Evolutionary conservation across 2,113 vertebrate genomes (phyloP), one percentile per base, ranked within the genome.

Genomic region (Psittacula cyanocephala): DNA sequence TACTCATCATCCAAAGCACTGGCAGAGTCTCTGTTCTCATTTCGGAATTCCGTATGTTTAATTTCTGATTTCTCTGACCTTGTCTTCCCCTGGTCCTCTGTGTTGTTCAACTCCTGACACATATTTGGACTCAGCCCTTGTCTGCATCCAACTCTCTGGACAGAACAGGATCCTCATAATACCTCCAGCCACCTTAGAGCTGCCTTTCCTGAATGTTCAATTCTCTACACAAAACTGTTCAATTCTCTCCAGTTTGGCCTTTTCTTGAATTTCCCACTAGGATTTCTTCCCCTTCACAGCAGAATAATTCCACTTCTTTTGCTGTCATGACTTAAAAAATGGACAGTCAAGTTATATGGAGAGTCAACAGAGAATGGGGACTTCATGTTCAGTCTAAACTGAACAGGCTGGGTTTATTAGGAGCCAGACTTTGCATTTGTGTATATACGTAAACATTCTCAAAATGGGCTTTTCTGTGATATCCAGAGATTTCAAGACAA

Each of bases 81-180:
- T 75, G 1, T 78, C 43, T 88, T 88, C 11, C 13, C 25, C 41
- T 75, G 14, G 44, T 92, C 18, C 10, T 81, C 46, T 71, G 29
- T 70, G 22, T 50, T 78, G 13, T 83, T 88, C 46, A 67, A 19
- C 22, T 83, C 19, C 13, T 80, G 44, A 55, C 27, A 65, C 12
- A 3, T 47, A 57, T 37, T 83, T 81, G 41, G 24, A 17, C 74
- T 20, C 70, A 63, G 0, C 12, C 17, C 12, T 82, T 70, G 13
- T 46, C 59, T 84, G 27, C 29, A 33, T 57, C 53, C 31, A 74
- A 7, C n/a, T n/a, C 20, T 70, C 77, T 33, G 27, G 35, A 24
- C 49, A 20, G 60, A 65, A 5, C 0, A 0, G 20, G 37, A 62
- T 67, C 25, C 31, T 86, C 6, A 9, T 69, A 1, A 1, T 44